Conservation (phyloP, 2,113 vertebrate species). For the Sula dactylatra region DNA sequence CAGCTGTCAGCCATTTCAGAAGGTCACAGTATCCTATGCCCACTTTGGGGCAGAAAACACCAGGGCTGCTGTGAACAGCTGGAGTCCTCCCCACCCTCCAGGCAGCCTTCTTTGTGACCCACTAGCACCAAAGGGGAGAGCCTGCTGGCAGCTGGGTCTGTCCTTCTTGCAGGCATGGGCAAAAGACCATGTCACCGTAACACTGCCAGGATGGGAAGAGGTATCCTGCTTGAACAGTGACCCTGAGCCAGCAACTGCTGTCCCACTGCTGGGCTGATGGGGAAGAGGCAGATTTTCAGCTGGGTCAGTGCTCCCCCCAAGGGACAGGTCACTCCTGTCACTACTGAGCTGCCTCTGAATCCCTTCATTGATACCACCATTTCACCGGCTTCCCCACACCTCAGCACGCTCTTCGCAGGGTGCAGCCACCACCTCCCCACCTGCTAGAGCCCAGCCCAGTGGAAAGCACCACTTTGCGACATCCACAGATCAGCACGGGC, state of each 20-base stretch:
- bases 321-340: not conserved
- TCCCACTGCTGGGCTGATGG: not conserved
- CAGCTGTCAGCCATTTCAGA: not conserved
- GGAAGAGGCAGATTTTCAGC: not conserved
- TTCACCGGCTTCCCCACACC: rapidly evolving
- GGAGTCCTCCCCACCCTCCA: not conserved
- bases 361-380: not conserved
- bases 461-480: rapidly evolving
- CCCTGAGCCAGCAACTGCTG: not conserved
- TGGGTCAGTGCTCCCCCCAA: not conserved
- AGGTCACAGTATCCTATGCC: not conserved
- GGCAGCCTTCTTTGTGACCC: not conserved
- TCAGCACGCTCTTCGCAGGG: not conserved
- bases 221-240: not conserved
- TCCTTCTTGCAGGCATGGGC: not conserved
- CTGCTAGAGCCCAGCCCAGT: rapidly evolving
- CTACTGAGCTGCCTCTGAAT: not conserved
- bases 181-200: not conserved
- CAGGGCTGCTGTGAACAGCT: constrained; percentile 26
- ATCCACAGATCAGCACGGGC: not conserved
- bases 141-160: not conserved
- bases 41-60: not conserved
- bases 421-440: not conserved
- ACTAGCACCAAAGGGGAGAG: constrained; percentile 14
- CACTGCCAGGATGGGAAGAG: not conserved